phyloP scores from a whole-genome alignment of 2,888 invertebrate species.

The Drosophila engyochracea region DNA sequence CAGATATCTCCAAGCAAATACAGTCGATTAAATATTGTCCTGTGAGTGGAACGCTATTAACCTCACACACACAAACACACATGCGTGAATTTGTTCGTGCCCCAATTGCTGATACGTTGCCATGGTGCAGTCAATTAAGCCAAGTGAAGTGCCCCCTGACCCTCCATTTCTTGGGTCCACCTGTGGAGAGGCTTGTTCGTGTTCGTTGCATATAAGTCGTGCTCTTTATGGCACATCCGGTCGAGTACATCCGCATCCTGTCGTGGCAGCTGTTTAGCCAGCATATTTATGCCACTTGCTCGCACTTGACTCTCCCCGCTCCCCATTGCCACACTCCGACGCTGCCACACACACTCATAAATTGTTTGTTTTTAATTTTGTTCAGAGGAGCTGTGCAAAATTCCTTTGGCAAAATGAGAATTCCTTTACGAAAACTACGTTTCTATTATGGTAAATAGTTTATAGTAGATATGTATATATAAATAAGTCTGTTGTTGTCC shows the following conservation, averaged over 20 bases:
- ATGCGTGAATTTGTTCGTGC: background rate
- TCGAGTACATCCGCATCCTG: conserved; percentile 43
- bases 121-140: conserved; percentile 59
- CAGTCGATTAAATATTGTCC: conserved; percentile 14
- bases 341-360: conserved; percentile 10
- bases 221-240: conserved; percentile 73
- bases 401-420: conserved; percentile 75
- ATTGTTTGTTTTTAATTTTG: conserved; percentile 53
- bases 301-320: conserved; percentile 38
- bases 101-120: conserved; percentile 52
- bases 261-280: conserved; percentile 72
- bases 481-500: conserved; percentile 11
- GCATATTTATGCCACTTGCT: conserved; percentile 73
- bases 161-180: conserved; percentile 12
- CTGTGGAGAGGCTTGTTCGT: conserved; percentile 46
- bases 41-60: background rate
- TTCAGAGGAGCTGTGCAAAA: conserved; percentile 45
- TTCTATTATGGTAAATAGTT: conserved; percentile 55
- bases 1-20: background rate
- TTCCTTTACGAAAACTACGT: conserved; percentile 51
- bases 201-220: conserved; percentile 63
- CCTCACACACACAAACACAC: background rate
- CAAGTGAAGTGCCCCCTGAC: conserved; percentile 9
- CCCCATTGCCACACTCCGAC: conserved; percentile 9
- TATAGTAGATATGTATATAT: conserved; percentile 27